Percentiles rank a stretch among this genome's conserved stretches.
These are phyloP conservation scores for Haliaeetus leucogaster DNA, from an alignment of 2,113 vertebrate species.

Conservation along the genomic window DNA sequence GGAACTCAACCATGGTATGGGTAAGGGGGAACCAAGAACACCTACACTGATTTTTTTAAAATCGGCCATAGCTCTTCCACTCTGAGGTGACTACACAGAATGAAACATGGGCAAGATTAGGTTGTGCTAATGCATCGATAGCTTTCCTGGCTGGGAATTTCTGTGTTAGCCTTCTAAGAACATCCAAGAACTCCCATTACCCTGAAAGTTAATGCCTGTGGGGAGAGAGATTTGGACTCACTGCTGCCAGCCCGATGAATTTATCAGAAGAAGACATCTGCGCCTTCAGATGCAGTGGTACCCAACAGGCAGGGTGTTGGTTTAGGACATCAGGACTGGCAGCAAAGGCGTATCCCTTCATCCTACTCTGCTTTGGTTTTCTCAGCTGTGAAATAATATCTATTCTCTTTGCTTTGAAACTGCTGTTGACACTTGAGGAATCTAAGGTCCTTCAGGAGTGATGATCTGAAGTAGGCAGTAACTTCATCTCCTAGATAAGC, in stretches of 20 bases:
- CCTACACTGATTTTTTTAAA: background rate
- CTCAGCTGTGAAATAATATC: background rate
- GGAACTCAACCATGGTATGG: background rate
- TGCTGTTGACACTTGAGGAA: background rate
- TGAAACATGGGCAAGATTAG: background rate
- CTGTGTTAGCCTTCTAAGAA: background rate
- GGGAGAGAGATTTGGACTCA: background rate
- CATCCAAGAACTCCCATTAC: background rate
- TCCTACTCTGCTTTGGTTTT: background rate
- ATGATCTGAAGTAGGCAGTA: background rate
- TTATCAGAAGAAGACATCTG: background rate
- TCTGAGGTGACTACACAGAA: background rate
- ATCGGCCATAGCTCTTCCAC: background rate
- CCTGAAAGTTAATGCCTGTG: background rate
- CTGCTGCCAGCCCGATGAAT: background rate
- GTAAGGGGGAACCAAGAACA: background rate
- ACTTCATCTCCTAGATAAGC: background rate
- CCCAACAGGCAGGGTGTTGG: background rate
- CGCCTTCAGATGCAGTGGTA: background rate
- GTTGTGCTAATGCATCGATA: background rate
- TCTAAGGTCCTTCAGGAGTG: background rate
- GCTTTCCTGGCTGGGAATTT: background rate
- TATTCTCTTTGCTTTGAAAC: background rate
- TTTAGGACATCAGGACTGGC: rapidly evolving
- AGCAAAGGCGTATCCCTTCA: background rate